These are phyloP conservation scores for Sycobia sp. DNA, from an alignment of 1,140 invertebrate genomes.

Conservation along the genomic window DNA sequence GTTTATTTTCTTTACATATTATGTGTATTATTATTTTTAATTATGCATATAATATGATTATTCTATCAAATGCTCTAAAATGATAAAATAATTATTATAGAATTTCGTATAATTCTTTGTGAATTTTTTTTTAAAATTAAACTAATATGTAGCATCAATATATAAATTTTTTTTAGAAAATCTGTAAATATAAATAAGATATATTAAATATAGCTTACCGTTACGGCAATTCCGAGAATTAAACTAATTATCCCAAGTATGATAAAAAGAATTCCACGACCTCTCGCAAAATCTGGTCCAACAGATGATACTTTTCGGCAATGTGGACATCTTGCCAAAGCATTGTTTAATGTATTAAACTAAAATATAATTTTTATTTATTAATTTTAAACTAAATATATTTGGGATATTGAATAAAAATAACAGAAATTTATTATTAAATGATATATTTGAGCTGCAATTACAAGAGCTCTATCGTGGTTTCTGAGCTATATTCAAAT, in stretches of 20 bases:
- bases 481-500: neutral
- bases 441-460: neutral
- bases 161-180: neutral
- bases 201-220: constrained; percentile 60
- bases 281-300: constrained; percentile 80
- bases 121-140: no score
- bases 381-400: constrained; percentile 4
- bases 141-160: no score
- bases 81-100: no score
- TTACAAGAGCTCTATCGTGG: no score
- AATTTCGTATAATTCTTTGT: no score
- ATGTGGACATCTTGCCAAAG: constrained; percentile 93
- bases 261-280: constrained; percentile 80
- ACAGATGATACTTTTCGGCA: constrained; percentile 94
- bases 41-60: no score
- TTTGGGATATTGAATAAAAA: neutral
- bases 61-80: no score
- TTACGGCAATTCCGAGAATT: constrained; percentile 79
- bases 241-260: constrained; percentile 75
- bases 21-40: no score
- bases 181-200: neutral
- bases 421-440: neutral
- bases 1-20: no score
- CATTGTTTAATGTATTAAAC: constrained; percentile 93
- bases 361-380: constrained; percentile 56